Percentiles rank a stretch among this genome's conserved stretches.
Conservation (phyloP, 2,113 vertebrate species). For the Gnathonemus echidnorhynchus region DNA sequence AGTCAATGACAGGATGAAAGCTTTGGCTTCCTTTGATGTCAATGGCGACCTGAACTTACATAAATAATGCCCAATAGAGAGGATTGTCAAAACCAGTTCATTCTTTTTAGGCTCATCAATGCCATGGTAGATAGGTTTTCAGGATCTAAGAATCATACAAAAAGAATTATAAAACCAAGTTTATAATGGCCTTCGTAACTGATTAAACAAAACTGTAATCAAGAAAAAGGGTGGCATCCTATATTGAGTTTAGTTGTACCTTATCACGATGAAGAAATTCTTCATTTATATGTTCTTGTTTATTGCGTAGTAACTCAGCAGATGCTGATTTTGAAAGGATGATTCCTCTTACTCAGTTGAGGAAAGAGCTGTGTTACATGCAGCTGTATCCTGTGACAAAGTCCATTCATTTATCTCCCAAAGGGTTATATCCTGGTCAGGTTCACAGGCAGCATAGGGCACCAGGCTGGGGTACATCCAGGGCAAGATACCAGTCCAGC, state of each 20-base stretch:
- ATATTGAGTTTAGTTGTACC: background rate
- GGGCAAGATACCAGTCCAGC: background rate
- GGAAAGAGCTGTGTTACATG: background rate
- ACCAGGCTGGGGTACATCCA: background rate
- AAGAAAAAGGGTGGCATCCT: background rate
- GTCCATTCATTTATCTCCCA: background rate
- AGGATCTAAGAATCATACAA: background rate
- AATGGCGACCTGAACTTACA: background rate
- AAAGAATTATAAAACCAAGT: background rate
- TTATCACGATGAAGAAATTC: background rate
- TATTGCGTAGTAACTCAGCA: background rate
- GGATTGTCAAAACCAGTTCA: background rate
- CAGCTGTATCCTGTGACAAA: background rate
- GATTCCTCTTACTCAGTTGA: background rate
- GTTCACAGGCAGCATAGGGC: background rate
- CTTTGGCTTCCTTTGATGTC: background rate
- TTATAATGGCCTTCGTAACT: background rate
- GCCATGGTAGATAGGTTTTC: background rate
- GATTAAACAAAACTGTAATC: background rate
- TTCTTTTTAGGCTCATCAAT: background rate
- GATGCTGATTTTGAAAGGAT: background rate
- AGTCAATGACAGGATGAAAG: conserved; percentile 1
- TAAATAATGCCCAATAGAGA: background rate
- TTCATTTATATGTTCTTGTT: background rate
- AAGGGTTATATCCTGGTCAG: background rate